A percentile compares a stretch with the other conserved stretches of the same genome.
Conservation (phyloP, 2,113 vertebrate species). For the Actenoides hombroni region DNA sequence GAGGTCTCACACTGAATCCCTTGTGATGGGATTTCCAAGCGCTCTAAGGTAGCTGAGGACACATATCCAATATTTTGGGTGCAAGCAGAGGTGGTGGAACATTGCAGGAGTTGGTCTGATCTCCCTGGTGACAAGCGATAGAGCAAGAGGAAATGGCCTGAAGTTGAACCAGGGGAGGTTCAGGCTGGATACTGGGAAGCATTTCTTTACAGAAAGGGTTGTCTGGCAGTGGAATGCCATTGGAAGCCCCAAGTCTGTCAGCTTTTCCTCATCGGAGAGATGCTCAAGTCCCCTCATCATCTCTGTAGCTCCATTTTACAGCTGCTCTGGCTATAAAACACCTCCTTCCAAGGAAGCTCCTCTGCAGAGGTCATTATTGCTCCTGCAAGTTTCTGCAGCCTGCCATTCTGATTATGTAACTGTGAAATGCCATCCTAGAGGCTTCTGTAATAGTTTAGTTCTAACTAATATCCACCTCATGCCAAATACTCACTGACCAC, state of each 20-base stretch:
- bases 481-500: not conserved
- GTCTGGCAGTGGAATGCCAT: too few relatives aligned
- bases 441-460: not conserved
- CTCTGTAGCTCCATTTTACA: not conserved
- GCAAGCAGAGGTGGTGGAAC: not conserved
- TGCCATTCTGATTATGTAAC: not conserved
- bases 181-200: too few relatives aligned
- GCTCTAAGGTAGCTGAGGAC: not conserved
- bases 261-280: too few relatives aligned
- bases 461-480: not conserved
- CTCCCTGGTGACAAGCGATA: too few relatives aligned
- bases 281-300: too few relatives aligned
- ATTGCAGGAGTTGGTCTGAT: too few relatives aligned
- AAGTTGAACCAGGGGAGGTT: too few relatives aligned
- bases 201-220: too few relatives aligned
- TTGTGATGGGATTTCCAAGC: not conserved
- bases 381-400: not conserved
- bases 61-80: not conserved
- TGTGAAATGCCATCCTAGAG: not conserved
- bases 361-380: not conserved
- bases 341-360: not conserved
- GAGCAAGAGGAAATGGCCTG: too few relatives aligned
- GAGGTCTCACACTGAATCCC: not conserved
- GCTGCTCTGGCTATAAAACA: not conserved
- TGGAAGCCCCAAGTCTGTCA: too few relatives aligned